A percentile compares a stretch with the other conserved stretches of the same genome.
These are phyloP conservation scores for Drosophila nigricruria DNA, from an alignment of 2,888 invertebrate species.

Conservation along the genomic window DNA sequence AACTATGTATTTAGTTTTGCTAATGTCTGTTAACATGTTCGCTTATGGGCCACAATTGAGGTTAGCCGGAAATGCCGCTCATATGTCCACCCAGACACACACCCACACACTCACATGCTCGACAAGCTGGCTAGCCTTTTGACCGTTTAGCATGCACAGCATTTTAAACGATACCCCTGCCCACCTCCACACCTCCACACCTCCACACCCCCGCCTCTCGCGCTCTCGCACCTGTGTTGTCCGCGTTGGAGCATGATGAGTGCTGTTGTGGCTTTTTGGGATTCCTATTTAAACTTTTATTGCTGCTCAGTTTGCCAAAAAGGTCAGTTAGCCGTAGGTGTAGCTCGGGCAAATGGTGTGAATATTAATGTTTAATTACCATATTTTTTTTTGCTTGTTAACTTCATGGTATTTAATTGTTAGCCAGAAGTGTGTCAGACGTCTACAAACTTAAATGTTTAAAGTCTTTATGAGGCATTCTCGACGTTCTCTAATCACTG, in stretches of 20 bases:
- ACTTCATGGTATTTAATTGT: constrained; percentile 10
- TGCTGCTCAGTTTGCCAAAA: constrained; percentile 69
- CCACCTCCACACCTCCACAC: background rate
- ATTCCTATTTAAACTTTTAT: constrained; percentile 82
- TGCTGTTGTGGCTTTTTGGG: constrained; percentile 81
- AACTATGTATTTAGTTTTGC: constrained; percentile 28
- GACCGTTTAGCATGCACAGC: constrained; percentile 19
- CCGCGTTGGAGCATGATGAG: constrained; percentile 75
- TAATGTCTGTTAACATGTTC: constrained; percentile 65
- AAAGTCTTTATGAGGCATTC: background rate
- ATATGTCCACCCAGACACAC: constrained; percentile 27
- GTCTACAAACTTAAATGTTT: background rate
- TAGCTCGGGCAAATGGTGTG: constrained; percentile 38
- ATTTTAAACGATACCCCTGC: background rate
- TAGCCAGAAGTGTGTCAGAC: background rate
- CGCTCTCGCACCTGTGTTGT: constrained; percentile 31
- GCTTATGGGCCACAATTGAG: constrained; percentile 63
- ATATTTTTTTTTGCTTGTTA: constrained; percentile 2
- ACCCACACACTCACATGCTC: background rate
- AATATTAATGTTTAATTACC: constrained; percentile 66
- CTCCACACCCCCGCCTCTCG: background rate
- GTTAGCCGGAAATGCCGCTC: constrained; percentile 60
- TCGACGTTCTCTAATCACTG: background rate
- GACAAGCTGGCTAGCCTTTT: background rate
- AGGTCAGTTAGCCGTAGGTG: constrained; percentile 43